These are phyloP conservation scores for Ichneumoninae sp. DNA, from an alignment of 2,888 invertebrate genomes.

Conservation along the genomic window DNA sequence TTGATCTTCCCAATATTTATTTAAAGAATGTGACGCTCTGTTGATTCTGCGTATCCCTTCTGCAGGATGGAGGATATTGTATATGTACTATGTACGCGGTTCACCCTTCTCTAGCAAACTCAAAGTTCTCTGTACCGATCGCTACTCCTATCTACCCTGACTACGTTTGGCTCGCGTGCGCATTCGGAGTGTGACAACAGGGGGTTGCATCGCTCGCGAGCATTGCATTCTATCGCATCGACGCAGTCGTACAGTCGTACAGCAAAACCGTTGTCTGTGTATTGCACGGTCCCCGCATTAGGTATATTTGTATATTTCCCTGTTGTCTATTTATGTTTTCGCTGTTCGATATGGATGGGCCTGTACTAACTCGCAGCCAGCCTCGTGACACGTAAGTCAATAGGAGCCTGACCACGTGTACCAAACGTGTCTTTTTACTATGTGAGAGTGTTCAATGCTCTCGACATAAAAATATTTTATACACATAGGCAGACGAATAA, in stretches of 20 bases:
- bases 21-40: slow-evolving; percentile 76
- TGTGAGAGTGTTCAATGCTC: no score
- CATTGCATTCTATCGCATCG: slow-evolving; percentile 49
- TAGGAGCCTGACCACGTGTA: slow-evolving; percentile 54
- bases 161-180: slow-evolving; percentile 5
- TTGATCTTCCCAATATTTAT: slow-evolving; percentile 76
- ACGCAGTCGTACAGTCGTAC: slow-evolving; percentile 19
- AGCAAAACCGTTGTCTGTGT: slow-evolving; percentile 9
- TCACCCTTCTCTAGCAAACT: slow-evolving; percentile 61
- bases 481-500: no score
- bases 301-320: slow-evolving; percentile 65
- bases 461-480: no score
- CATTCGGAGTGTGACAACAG: slow-evolving; percentile 1
- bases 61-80: slow-evolving; percentile 49
- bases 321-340: slow-evolving; percentile 66
- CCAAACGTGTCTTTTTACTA: neutral
- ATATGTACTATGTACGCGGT: slow-evolving; percentile 37
- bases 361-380: slow-evolving; percentile 2
- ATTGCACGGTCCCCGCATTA: slow-evolving; percentile 20
- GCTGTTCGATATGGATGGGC: slow-evolving; percentile 30
- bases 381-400: slow-evolving; percentile 47
- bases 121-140: slow-evolving; percentile 39
- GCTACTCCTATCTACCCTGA: slow-evolving; percentile 28
- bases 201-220: slow-evolving; percentile 46
- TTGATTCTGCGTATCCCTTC: slow-evolving; percentile 74